Base-by-base conservation (phyloP, 2,888 invertebrate genomes). In the Caprella mutica region DNA sequence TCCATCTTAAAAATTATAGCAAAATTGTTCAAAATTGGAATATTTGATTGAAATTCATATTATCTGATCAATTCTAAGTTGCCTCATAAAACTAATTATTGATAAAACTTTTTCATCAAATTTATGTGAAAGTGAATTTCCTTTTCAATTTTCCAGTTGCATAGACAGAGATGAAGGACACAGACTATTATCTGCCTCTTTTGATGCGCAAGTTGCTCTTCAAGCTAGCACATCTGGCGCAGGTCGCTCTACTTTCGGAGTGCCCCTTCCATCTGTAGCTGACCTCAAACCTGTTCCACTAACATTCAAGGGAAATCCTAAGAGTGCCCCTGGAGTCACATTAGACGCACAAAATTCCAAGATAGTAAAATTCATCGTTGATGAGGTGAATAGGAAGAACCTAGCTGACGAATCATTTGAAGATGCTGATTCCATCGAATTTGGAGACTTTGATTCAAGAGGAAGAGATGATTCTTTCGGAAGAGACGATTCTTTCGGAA, bases 111-210 rank as follows among this genome's bases (percentile, higher is more conserved):
- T 50, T 14, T 27, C n/a, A 17, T 19, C n/a, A 17, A 24, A 19
- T 24, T 24, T 21, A 38, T 17, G 35, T 14, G 12, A 9, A 35
- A 14, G 35, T 35, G 8, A n/a, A 27, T n/a, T 21, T 17, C 5
- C n/a, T 35, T 19, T 42, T 17, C 9, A 42, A 19, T 17, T 14
- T 48, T 5, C n/a, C 19, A 61, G 61, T 29, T 64, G 64, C 24
- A 58, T 56, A 40, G 64, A 64, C 40, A 60, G 51, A 30, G 58
- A 60, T 26, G 55, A 52, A 9, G 48, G 29, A 4, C 48, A 48
- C 21, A 17, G 48, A 8, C 48, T n/a, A n/a, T n/a, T n/a, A n/a
- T n/a, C n/a, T n/a, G n/a, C n/a, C n/a, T n/a, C n/a, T n/a, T n/a
- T n/a, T n/a, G n/a, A n/a, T n/a, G n/a, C n/a, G n/a, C n/a, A n/a